Evolutionary conservation across 1,140 invertebrate species (phyloP), one percentile per base, ranked within the genome.

Genomic region (Bombus haemorrhoidalis): DNA sequence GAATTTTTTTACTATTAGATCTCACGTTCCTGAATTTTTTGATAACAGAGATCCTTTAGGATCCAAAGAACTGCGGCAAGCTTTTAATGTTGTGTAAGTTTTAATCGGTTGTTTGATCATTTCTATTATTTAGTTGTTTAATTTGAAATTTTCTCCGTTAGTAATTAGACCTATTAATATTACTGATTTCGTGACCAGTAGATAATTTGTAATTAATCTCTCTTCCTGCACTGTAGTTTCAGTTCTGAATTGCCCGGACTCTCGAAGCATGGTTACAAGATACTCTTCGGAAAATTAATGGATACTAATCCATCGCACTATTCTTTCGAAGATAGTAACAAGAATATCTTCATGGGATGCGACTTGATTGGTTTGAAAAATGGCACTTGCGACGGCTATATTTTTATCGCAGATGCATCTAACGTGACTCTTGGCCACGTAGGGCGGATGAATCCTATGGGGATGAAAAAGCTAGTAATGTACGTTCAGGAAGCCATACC

Each of bases 1-100:
- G 72, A 95, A 95, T 32, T 96, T 96, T 91, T 96, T 95, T 76
- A 96, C 96, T 3, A 92, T 96, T 9, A 95, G 96, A 90, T 96
- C 96, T 3, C 95, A 96, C 84, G 92, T 95, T 77, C 95, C 95
- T 2, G 96, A 96, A 68, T 95, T 96, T 86, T 97, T 97, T 88
- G 89, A 89, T 4, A 94, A 96, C 64, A 93, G 96, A 85, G 95
- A 96, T 91, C 94, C 95, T 12, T 88, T 93, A 4, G 87, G 92
- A 2, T 76, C 41, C 18, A 91, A 91, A 5, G 94, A 94, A 25
- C 80, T 96, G 9, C 93, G 93, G 81, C 86, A 91, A 15, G 89
- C 90, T 39, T 93, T 96, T 84, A 94, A 96, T 80, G 92, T 94
- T 3, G 78, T 91, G 96, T 96, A 93, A 95, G 93, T 92, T 53